Evolutionary conservation across 2,888 invertebrate genomes (phyloP).

Genomic region (Andrena marginata): DNA sequence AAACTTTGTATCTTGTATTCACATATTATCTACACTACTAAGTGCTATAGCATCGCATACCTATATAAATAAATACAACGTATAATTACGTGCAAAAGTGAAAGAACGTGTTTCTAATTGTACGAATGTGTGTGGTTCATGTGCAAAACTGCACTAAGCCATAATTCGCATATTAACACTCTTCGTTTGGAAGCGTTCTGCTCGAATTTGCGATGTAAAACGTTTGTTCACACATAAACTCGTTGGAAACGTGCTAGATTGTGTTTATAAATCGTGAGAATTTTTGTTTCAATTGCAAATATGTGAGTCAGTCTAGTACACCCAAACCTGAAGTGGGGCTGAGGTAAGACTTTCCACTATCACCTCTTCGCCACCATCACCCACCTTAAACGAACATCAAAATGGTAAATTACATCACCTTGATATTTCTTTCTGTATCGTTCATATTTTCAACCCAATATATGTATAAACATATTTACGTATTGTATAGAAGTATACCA

Average conservation of each 20-base stretch:
- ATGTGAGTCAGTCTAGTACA: constrained; percentile 72
- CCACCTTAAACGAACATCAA: constrained; percentile 78
- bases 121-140: constrained; percentile 28
- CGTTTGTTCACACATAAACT: constrained; percentile 47
- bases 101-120: constrained; percentile 31
- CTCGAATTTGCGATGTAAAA: constrained; percentile 48
- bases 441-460: constrained; percentile 38
- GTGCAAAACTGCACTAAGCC: constrained; percentile 61
- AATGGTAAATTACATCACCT: constrained; percentile 55
- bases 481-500: constrained; percentile 39
- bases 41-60: background rate
- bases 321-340: constrained; percentile 79
- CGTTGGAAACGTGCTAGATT: constrained; percentile 63
- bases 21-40: background rate
- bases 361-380: constrained; percentile 79
- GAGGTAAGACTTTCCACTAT: constrained; percentile 80
- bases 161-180: constrained; percentile 39
- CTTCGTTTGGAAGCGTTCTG: constrained; percentile 50
- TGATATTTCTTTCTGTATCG: constrained; percentile 32
- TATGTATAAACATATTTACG: constrained; percentile 21
- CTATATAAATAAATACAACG: constrained; percentile 25
- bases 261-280: constrained; percentile 67
- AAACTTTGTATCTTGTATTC: too few relatives aligned
- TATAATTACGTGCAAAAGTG: constrained; percentile 59
- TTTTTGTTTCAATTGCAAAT: constrained; percentile 49